Base-by-base conservation (phyloP, 2,113 vertebrate genomes). In the Chascanopsetta lugubris region DNA sequence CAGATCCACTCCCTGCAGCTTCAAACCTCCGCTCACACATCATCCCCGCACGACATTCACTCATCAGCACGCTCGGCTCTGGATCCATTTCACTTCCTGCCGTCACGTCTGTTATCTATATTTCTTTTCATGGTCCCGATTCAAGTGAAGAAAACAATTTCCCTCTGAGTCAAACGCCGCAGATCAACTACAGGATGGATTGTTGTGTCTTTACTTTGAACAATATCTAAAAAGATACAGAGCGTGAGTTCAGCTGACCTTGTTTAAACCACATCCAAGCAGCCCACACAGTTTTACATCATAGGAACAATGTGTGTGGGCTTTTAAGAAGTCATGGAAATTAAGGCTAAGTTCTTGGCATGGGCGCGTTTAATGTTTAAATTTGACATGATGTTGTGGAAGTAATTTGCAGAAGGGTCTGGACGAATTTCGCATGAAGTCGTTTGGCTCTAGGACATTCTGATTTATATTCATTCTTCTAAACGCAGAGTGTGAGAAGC, bases 1-100 rank as follows among this genome's bases (percentile, higher is more conserved):
- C 68, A 46, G 62, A 69, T 69, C 47, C 34, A 17, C 71, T 84
- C 65, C 71, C 78, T 55, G 74, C 70, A 74, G 74, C 69, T 25
- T 26, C 54, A 48, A 69, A 22, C 58, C 75, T 60, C 60, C 25
- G 56, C 20, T 66, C 61, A 42, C 66, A 64, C 12, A 24, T 55
- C 10, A 18, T 25, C 34, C 32, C 34, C 10, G 22, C 54, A 40
- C 10, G 1, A 34, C 11, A 27, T 51, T 61, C 36, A 24, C 55
- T 78, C 71, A 20, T 49, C 59, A 47, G 29, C 51, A 25, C 30
- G n/a, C 25, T 0, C 25, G 30, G 22, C 54, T 40, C 22, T 27
- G 13, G 30, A 34, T n/a, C 65, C 30, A 46, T 32, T 58, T 30
- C 1, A 17, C 15, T 21, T 63, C 30, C 2, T 46, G 20, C 17